These are phyloP conservation scores for Halocynthia aurantium DNA, from an alignment of 23 tunicate species.

Conservation along the genomic window DNA sequence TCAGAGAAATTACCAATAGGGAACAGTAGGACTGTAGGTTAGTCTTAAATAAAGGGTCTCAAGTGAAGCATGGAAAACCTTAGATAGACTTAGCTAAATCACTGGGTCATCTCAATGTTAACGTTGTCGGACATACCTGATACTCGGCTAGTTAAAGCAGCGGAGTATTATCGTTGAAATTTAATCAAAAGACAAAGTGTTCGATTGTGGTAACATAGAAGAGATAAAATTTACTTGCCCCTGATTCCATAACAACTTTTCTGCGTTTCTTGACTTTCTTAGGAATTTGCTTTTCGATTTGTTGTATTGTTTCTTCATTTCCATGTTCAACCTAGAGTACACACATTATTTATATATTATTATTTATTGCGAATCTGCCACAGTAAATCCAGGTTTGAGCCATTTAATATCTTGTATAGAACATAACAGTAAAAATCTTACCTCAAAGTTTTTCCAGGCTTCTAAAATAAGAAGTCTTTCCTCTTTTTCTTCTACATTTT, in stretches of 20 bases:
- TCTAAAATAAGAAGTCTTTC: conserved; percentile 68
- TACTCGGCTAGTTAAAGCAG: background rate
- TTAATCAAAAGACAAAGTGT: no score
- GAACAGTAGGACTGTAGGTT: background rate
- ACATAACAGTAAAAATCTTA: background rate
- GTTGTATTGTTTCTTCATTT: conserved; percentile 14
- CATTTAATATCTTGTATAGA: no score
- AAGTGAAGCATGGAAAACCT: no score
- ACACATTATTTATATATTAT: background rate
- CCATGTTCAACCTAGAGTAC: conserved; percentile 49
- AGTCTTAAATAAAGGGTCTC: no score
- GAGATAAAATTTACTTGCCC: conserved; percentile 24
- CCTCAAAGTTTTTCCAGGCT: conserved; percentile 79
- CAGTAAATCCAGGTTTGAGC: no score
- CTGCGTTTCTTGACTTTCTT: conserved; percentile 82
- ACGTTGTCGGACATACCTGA: background rate
- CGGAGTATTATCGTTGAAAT: no score
- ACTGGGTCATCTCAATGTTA: no score
- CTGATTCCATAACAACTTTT: conserved; percentile 73
- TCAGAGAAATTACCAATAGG: background rate
- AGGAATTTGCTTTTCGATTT: conserved; percentile 60
- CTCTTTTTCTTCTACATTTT: conserved; percentile 54
- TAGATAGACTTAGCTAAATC: no score
- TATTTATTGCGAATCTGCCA: background rate
- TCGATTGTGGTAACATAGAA: no score